These are phyloP conservation scores for Gonatopus flavifemur DNA, from an alignment of 1,140 invertebrate genomes.

Conservation along the genomic window DNA sequence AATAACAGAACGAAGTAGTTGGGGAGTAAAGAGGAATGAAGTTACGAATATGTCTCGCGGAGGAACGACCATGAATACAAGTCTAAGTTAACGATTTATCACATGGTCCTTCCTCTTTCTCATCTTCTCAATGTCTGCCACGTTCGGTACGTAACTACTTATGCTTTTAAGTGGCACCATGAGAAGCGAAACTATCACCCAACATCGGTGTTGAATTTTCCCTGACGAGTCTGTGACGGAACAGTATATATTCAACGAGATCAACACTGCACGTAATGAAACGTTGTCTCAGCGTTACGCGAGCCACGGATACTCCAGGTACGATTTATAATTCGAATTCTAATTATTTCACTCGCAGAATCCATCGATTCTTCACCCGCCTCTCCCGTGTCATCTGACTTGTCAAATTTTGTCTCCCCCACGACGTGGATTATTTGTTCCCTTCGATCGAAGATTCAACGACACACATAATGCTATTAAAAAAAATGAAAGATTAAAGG, in stretches of 20 bases:
- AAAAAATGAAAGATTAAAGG: no score
- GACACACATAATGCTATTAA: no score
- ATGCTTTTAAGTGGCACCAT: no score
- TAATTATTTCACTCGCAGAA: no score
- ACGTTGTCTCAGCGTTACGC: not conserved
- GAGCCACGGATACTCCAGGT: not conserved
- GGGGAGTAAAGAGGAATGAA: constrained; percentile 5
- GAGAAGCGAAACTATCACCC: constrained; percentile 20
- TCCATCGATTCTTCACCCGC: no score
- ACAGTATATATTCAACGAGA: constrained; percentile 19
- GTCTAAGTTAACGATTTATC: constrained; percentile 30
- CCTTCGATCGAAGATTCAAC: no score
- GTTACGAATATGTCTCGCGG: not conserved
- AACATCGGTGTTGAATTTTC: not conserved
- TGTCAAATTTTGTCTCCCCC: not conserved
- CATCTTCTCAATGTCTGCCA: constrained; percentile 1
- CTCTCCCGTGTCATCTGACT: no score
- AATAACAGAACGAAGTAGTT: no score
- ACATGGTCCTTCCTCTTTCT: constrained; percentile 1
- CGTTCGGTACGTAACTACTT: constrained; percentile 14
- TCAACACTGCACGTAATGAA: no score
- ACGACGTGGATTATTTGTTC: no score
- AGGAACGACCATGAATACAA: constrained; percentile 25
- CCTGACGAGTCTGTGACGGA: constrained; percentile 1
- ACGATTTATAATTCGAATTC: no score